Conservation (phyloP, 2,888 invertebrate genomes). For the Drosophila sordidapex region DNA sequence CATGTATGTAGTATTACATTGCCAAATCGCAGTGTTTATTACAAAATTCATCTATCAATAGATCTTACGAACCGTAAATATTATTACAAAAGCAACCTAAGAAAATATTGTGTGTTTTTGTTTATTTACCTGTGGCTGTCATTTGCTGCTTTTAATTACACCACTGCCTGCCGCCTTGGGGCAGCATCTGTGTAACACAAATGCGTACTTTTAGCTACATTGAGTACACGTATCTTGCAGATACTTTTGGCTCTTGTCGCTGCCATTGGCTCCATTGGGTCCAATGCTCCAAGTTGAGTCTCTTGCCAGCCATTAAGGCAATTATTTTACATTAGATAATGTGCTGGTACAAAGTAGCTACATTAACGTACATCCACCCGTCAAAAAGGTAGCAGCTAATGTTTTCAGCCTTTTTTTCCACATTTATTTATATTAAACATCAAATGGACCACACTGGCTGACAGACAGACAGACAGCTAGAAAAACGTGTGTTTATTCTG, state of each 20-base stretch:
- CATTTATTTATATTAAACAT: constrained; percentile 64
- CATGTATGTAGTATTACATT: not conserved
- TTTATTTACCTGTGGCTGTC: constrained; percentile 60
- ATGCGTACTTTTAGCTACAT: constrained; percentile 37
- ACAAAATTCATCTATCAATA: constrained; percentile 57
- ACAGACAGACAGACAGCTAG: not conserved
- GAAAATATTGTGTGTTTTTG: constrained; percentile 7
- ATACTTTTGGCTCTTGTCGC: constrained; percentile 49
- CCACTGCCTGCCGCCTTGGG: constrained; percentile 26
- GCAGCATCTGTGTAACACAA: constrained; percentile 16
- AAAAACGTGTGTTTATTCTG: constrained; percentile 51
- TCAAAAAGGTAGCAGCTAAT: constrained; percentile 49
- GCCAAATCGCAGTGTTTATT: constrained; percentile 52
- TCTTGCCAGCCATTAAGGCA: constrained; percentile 56
- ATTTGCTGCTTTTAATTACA: constrained; percentile 77
- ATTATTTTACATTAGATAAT: constrained; percentile 64
- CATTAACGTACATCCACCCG: constrained; percentile 4
- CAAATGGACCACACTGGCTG: constrained; percentile 26
- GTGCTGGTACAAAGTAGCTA: constrained; percentile 25
- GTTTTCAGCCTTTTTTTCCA: constrained; percentile 33
- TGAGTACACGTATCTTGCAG: constrained; percentile 47
- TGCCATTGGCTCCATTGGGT: not conserved
- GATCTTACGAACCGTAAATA: constrained; percentile 37
- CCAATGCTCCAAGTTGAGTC: constrained; percentile 16
- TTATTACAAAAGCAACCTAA: constrained; percentile 24